Evolutionary conservation across 2,888 invertebrate genomes (phyloP), one percentile per base, ranked within the genome.

Genomic region (Petrolisthes manimaculis): DNA sequence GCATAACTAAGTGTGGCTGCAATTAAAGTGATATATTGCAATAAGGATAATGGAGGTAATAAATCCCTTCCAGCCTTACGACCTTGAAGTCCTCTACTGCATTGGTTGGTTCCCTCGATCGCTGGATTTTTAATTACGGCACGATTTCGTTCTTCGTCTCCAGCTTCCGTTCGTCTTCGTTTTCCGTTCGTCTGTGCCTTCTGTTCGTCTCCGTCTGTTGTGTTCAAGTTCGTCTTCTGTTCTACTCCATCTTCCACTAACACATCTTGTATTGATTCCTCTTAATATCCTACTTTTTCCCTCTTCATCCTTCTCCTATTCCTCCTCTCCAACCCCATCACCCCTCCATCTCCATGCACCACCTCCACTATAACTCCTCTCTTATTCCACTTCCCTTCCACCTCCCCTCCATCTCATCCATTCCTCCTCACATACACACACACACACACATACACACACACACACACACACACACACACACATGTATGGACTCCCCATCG

Each of bases 21-120:
- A 87, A 87, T 87, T 87, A 87, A 87, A 78, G 74, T 87, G 87
- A 87, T 87, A 71, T 79, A 87, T 87, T 83, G 69, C 83, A 78
- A 79, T 87, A 87, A 83, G 79, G 87, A 83, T 87, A 87, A 87
- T 87, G 87, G 83, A 61, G 37, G 12, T 79, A 24, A 78, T 87
- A 87, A 87, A 87, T 83, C 83, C 69, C 55, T 69, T n/a, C 67
- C 77, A 54, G 77, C 53, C 86, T 74, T 78, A 82, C 80, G 86
- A 61, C 77, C 86, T 86, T 86, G 79, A 85, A 79, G 79, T 69
- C 79, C 37, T 37, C 37, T 37, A 37, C 79, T 67, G 79, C 69
- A 21, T 56, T 79, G 69, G 79, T 37, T 37, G 69, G 79, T 37
- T 37, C 37, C 37, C 51, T 79, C 79, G 78, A 85, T 85, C 85